Base-by-base conservation (phyloP, 2,113 vertebrate genomes). In the Antechinus stuartii region DNA sequence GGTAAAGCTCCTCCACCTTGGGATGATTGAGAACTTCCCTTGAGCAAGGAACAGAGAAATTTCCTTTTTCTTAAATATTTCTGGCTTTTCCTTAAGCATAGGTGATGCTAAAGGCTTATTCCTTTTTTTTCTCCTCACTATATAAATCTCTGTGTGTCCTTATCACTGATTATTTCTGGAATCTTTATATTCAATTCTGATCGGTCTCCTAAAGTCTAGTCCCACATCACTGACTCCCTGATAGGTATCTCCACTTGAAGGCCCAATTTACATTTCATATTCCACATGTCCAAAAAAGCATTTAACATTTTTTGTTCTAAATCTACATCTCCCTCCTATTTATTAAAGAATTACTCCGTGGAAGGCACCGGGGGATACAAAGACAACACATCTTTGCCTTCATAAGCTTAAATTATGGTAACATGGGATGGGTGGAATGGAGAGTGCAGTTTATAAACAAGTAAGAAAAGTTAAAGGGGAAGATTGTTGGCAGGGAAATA, bases 1-100 rank as follows among this genome's bases (percentile, higher is more conserved):
- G 5, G 68, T 16, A 16, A 76, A 76, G 2, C 5, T 76, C n/a
- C n/a, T 42, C 68, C 5, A 2, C n/a, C 19, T 19, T 84, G n/a
- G 68, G n/a, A 84, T 42, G 68, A 22, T 19, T 76, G 35, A 76
- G 68, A 76, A 76, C 35, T 84, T 42, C 68, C 42, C 27, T 24
- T 76, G 55, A 97, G 92, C 53, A 6, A n/a, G 19, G 1, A 90
- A 25, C 16, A 47, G 11, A 93, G 8, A 11, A 46, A 22, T 54
- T 91, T 91, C 89, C 56, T 93, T 94, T 56, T 93, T 91, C 24
- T 90, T 52, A 1, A 19, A 22, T 90, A 30, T 91, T 95, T 89
- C 92, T 55, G 16, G 30, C 91, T 92, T 94, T 68, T 84, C 16
- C 35, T 16, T 84, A 84, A 84, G 68, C 6, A 76, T 12, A 42